Evolutionary conservation across 2,797 vertebrate genomes (phyloP).

Genomic region (Syndactyla subalaris): DNA sequence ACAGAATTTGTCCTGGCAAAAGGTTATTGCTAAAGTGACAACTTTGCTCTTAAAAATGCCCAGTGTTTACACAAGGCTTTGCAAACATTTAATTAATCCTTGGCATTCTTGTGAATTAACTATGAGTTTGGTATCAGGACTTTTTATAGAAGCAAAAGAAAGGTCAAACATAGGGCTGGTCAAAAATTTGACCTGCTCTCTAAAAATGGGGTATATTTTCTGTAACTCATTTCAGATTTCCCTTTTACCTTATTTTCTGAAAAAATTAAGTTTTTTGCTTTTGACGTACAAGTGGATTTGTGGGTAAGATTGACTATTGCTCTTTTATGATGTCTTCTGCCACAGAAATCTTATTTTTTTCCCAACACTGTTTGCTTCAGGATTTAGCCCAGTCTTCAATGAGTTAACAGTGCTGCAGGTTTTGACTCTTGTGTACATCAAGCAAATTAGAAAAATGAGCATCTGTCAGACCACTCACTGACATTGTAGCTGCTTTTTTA

Average conservation of each 20-base stretch:
- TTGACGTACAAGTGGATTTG: not conserved
- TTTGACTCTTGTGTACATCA: not conserved
- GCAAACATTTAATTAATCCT: conserved; percentile 40
- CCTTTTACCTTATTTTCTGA: not conserved
- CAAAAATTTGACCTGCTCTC: not conserved
- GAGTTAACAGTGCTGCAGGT: not conserved
- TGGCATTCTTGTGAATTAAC: conserved; percentile 24
- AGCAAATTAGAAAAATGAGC: not conserved
- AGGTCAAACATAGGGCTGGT: not conserved
- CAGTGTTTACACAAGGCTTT: conserved; percentile 20
- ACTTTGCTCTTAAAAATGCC: not conserved
- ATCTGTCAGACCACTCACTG: not conserved
- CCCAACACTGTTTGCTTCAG: not conserved
- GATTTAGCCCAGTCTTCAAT: not conserved
- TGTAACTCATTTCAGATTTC: not conserved
- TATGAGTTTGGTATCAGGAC: conserved; percentile 8
- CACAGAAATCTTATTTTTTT: not conserved
- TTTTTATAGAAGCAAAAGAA: conserved; percentile 21
- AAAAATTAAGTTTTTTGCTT: not conserved
- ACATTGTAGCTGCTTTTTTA: not conserved
- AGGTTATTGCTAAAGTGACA: conserved; percentile 1
- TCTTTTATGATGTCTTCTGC: not conserved
- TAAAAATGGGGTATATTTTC: not conserved
- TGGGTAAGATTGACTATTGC: not conserved
- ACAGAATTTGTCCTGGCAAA: not conserved